Percentiles rank a stretch among this genome's conserved stretches.
These are phyloP conservation scores for Ceryle rudis DNA, from an alignment of 2,797 vertebrate species.

Conservation along the genomic window DNA sequence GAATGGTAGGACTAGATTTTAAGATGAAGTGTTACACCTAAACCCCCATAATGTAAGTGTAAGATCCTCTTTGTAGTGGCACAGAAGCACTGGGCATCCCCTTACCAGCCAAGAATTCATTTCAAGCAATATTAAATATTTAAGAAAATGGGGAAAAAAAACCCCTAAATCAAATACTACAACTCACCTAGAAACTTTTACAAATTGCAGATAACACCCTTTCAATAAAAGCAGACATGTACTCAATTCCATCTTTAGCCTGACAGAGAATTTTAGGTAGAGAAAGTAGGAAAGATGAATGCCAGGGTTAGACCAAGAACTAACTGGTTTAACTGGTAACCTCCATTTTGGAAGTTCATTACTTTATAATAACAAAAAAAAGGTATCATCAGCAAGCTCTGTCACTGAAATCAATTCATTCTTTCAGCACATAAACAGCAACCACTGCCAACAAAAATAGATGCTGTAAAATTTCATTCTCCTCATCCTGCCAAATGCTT, in stretches of 20 bases:
- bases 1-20: background rate
- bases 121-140: background rate
- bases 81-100: background rate
- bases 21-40: background rate
- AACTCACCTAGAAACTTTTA: background rate
- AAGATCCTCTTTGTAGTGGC: background rate
- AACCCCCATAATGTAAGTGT: fast-evolving
- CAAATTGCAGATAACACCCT: background rate
- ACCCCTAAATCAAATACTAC: background rate
- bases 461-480: background rate
- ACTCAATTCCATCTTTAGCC: background rate
- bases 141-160: background rate
- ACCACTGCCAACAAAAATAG: background rate
- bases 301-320: background rate
- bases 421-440: background rate
- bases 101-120: background rate
- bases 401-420: background rate
- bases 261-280: background rate
- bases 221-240: background rate
- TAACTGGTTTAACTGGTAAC: background rate
- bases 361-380: background rate
- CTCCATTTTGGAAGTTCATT: background rate
- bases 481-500: background rate
- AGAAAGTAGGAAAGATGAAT: background rate
- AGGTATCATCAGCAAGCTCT: background rate